Evolutionary conservation across 2,797 vertebrate species (phyloP).

Genomic region (Hypotaenidia philippensis): DNA sequence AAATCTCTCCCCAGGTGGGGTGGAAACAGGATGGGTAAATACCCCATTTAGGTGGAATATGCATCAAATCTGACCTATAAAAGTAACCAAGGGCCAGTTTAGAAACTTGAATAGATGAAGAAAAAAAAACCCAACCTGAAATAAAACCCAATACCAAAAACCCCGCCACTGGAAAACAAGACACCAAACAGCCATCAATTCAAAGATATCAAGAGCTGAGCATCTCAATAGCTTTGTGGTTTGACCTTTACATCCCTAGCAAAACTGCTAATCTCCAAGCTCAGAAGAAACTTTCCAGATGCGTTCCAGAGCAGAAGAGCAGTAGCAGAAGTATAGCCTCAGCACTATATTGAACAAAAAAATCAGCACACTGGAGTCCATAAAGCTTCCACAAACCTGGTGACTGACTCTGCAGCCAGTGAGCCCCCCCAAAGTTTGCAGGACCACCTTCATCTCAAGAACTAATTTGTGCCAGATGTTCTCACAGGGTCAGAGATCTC

Average conservation of each 20-base stretch:
- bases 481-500: not conserved
- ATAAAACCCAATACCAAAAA: not conserved
- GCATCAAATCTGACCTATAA: not conserved
- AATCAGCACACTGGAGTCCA: not conserved
- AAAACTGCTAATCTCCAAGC: not conserved
- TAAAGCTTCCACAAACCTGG: not conserved
- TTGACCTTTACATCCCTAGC: not conserved
- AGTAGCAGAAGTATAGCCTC: not conserved
- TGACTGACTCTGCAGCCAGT: not conserved
- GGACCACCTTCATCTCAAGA: not conserved
- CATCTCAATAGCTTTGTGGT: not conserved
- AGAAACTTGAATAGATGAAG: not conserved
- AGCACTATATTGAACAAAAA: not conserved
- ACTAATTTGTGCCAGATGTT: not conserved
- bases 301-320: not conserved
- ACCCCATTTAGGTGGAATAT: not conserved
- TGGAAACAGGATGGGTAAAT: not conserved
- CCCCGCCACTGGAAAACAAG: not conserved
- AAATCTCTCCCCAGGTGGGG: not conserved
- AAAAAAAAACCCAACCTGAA: too few species aligned
- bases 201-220: not conserved
- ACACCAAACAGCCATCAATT: not conserved
- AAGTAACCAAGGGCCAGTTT: not conserved
- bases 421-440: not conserved
- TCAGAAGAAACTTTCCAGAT: not conserved